These are phyloP conservation scores for Myripristis murdjan DNA, from an alignment of 2,797 vertebrate genomes.

Conservation along the genomic window DNA sequence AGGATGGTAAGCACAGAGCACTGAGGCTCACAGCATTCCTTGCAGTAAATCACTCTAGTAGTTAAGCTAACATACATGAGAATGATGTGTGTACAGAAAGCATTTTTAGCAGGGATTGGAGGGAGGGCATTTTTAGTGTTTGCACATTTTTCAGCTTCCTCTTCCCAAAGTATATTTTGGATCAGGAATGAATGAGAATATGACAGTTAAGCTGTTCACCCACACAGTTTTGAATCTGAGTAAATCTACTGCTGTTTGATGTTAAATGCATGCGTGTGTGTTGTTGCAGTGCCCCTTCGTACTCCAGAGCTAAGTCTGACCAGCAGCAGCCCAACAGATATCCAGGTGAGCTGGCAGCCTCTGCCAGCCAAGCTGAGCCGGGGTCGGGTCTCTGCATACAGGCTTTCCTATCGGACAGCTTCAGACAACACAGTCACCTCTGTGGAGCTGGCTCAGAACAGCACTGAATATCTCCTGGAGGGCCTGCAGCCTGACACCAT, in stretches of 20 bases:
- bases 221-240: slow-evolving; percentile 1
- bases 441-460: slow-evolving; percentile 90
- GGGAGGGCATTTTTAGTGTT: slow-evolving; percentile 19
- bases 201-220: background rate
- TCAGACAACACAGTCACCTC: slow-evolving; percentile 85
- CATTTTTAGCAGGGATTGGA: slow-evolving; percentile 37
- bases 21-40: slow-evolving; percentile 65
- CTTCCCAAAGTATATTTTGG: background rate
- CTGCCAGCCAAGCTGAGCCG: slow-evolving; percentile 92
- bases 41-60: slow-evolving; percentile 70
- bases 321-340: slow-evolving; percentile 93
- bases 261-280: slow-evolving; percentile 21
- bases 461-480: slow-evolving; percentile 87
- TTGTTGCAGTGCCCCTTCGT: slow-evolving; percentile 91
- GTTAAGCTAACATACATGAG: slow-evolving; percentile 61
- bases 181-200: background rate
- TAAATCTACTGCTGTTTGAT: background rate
- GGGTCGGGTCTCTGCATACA: slow-evolving; percentile 91
- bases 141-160: slow-evolving; percentile 4
- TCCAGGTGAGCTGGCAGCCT: slow-evolving; percentile 94
- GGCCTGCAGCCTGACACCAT: slow-evolving; percentile 91
- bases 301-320: slow-evolving; percentile 95
- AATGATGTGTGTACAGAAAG: slow-evolving; percentile 58
- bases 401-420: slow-evolving; percentile 92
- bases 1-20: slow-evolving; percentile 91